Percentiles rank a stretch among this genome's conserved stretches.
These are phyloP conservation scores for Cremastobaeus sp. DNA, from an alignment of 2,888 invertebrate genomes.

Conservation along the genomic window DNA sequence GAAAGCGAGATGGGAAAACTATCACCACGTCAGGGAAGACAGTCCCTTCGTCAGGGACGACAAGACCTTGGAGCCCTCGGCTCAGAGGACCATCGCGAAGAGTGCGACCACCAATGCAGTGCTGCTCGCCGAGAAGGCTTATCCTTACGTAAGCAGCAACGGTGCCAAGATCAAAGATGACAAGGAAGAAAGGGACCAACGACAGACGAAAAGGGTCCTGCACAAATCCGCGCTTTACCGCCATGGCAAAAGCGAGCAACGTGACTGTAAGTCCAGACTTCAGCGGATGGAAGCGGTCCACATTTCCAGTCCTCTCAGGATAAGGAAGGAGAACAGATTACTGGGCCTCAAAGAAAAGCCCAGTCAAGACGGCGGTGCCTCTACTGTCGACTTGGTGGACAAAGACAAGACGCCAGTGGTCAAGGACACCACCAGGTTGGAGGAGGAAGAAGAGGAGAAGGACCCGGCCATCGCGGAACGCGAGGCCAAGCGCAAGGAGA, in stretches of 20 bases:
- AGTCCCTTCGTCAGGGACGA: conserved; percentile 79
- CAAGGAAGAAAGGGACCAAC: conserved; percentile 76
- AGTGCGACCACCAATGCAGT: conserved; percentile 85
- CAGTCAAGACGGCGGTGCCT: background rate
- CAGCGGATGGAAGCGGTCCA: conserved; percentile 79
- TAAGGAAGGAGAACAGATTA: background rate
- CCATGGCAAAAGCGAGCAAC: conserved; percentile 82
- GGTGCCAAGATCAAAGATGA: conserved; percentile 30
- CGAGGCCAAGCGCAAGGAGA: conserved; percentile 89
- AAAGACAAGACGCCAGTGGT: conserved; percentile 34
- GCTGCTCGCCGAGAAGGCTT: conserved; percentile 84
- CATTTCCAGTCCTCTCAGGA: conserved; percentile 64
- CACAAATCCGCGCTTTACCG: conserved; percentile 79
- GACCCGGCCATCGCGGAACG: conserved; percentile 84
- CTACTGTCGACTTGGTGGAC: too few relatives aligned
- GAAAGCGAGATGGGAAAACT: conserved; percentile 62
- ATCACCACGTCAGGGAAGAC: conserved; percentile 63
- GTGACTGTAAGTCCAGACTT: conserved; percentile 76
- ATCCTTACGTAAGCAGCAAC: conserved; percentile 79
- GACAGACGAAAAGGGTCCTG: conserved; percentile 76
- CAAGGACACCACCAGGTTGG: conserved; percentile 64
- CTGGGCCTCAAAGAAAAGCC: conserved; percentile 11
- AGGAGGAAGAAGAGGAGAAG: conserved; percentile 78
- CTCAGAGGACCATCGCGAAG: conserved; percentile 81
- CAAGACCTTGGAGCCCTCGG: conserved; percentile 84